Percentiles rank a stretch among this genome's conserved stretches.
phyloP scores from a whole-genome alignment of 2,888 invertebrate species.

The Lomographa bimaculata region DNA sequence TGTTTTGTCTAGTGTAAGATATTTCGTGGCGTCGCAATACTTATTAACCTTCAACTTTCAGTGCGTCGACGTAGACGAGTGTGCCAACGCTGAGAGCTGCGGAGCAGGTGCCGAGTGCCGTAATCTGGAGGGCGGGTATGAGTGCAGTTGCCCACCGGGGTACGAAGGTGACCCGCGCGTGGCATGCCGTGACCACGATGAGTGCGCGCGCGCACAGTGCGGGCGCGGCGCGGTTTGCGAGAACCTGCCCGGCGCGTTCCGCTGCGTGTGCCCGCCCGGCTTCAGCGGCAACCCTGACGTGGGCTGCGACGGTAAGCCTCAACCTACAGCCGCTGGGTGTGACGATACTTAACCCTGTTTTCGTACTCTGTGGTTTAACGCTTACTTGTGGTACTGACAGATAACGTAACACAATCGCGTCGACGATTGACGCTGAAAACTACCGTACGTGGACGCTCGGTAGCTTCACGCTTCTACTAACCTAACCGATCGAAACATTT shows the following conservation, averaged over 20 bases:
- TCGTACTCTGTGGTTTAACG: constrained; percentile 67
- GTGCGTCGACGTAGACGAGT: constrained; percentile 94
- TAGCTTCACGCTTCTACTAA: constrained; percentile 80
- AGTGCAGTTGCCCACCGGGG: constrained; percentile 93
- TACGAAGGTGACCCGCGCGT: constrained; percentile 90
- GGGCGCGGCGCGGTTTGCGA: constrained; percentile 91
- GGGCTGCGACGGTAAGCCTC: constrained; percentile 88
- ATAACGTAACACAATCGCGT: constrained; percentile 50
- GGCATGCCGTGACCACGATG: constrained; percentile 90
- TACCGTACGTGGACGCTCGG: constrained; percentile 66
- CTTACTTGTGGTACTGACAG: constrained; percentile 55
- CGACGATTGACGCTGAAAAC: constrained; percentile 72
- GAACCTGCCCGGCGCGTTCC: constrained; percentile 90
- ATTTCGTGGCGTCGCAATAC: too few species aligned
- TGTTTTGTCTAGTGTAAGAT: too few species aligned
- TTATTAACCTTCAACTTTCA: too few species aligned
- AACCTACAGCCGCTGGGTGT: constrained; percentile 46
- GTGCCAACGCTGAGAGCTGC: constrained; percentile 88
- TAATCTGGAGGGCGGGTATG: constrained; percentile 91
- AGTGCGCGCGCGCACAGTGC: constrained; percentile 89
- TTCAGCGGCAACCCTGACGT: constrained; percentile 90
- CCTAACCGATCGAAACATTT: constrained; percentile 50
- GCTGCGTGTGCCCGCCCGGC: constrained; percentile 92
- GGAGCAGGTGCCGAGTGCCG: constrained; percentile 91
- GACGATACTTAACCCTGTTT: constrained; percentile 50